phyloP scores from a whole-genome alignment of 1,140 invertebrate genomes.

The Gonioctena quinquepunctata region DNA sequence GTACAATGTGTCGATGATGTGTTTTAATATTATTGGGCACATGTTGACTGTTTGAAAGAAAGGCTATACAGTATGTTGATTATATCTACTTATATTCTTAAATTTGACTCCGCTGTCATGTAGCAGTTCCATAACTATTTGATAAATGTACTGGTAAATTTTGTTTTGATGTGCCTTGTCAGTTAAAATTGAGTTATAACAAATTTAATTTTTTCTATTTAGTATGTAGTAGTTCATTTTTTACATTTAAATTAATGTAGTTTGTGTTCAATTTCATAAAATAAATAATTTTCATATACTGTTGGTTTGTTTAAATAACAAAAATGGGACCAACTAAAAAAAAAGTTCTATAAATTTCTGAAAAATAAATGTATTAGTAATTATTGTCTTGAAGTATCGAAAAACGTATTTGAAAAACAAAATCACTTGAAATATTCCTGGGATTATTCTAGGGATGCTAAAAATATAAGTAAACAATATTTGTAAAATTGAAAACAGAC shows the following conservation, averaged over 20 bases:
- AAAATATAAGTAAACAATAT: too few species aligned
- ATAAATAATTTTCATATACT: constrained; percentile 3
- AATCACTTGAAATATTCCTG: too few species aligned
- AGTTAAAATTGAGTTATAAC: constrained; percentile 13
- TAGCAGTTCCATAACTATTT: constrained; percentile 17
- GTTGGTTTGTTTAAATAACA: too few species aligned
- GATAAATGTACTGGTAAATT: constrained; percentile 23
- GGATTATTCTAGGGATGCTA: too few species aligned
- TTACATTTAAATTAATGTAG: constrained; percentile 9
- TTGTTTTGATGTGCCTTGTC: constrained; percentile 47
- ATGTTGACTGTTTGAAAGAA: constrained; percentile 33
- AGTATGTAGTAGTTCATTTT: constrained; percentile 15
- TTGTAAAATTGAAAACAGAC: too few species aligned
- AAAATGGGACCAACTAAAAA: too few species aligned
- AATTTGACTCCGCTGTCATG: constrained; percentile 7
- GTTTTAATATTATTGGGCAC: constrained; percentile 54
- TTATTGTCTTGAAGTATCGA: too few species aligned
- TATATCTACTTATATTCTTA: constrained; percentile 10
- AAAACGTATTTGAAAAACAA: too few species aligned
- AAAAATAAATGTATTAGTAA: too few species aligned
- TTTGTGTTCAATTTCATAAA: constrained; percentile 24
- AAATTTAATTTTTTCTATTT: constrained; percentile 8
- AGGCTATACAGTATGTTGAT: constrained; percentile 22
- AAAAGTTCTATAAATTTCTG: too few species aligned
- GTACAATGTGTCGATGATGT: constrained; percentile 50